These are phyloP conservation scores for Apis florea DNA, from an alignment of 1,140 invertebrate species.

Conservation along the genomic window DNA sequence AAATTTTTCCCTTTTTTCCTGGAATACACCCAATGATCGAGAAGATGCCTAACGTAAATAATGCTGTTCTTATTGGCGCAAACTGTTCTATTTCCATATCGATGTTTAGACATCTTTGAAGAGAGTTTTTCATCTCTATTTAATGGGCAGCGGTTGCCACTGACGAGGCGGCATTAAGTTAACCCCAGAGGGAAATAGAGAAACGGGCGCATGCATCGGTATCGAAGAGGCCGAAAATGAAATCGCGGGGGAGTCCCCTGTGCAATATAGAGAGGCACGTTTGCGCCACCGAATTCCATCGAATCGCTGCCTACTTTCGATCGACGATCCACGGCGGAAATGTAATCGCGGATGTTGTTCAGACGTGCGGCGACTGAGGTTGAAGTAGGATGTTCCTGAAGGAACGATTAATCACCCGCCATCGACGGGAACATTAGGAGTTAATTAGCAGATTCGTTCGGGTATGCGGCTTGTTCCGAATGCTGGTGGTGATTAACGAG, in stretches of 20 bases:
- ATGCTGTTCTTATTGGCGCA: too few species aligned
- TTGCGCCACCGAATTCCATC: not conserved
- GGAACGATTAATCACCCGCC: conserved; percentile 14
- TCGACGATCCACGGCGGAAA: not conserved
- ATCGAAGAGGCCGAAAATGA: conserved; percentile 9
- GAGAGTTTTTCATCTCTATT: not conserved
- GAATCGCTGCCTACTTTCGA: conserved; percentile 1
- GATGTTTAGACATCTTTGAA: not conserved
- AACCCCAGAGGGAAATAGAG: conserved; percentile 31
- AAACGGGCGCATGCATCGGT: conserved; percentile 1
- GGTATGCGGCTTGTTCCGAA: not conserved
- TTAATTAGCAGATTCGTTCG: conserved; percentile 19
- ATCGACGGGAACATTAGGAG: conserved; percentile 19
- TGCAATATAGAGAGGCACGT: not conserved
- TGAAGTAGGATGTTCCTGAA: not conserved
- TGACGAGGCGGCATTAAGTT: not conserved
- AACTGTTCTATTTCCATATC: not conserved
- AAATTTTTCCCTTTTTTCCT: too few species aligned
- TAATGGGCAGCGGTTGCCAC: not conserved
- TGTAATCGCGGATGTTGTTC: not conserved
- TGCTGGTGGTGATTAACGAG: not conserved
- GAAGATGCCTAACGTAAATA: too few species aligned
- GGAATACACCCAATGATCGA: too few species aligned
- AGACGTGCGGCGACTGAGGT: not conserved
- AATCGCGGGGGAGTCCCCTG: not conserved